Evolutionary conservation across 2,113 vertebrate genomes (phyloP), one percentile per base, ranked within the genome.

Genomic region (Meriones unguiculatus): DNA sequence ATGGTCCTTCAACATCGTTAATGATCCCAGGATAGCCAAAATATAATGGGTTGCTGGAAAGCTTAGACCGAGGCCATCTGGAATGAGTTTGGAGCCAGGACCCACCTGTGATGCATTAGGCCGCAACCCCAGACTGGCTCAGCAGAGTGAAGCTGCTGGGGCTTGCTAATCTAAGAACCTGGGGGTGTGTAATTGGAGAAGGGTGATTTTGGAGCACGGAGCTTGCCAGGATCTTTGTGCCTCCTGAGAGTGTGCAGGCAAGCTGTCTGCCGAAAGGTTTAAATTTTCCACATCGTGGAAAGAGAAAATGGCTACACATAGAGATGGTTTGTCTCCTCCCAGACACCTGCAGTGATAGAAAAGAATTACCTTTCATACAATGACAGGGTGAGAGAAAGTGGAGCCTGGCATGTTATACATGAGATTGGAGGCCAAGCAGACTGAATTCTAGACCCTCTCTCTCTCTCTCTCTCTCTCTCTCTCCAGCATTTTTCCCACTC

Each of bases 31-130:
- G 78, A 97, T 85, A 95, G 96, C 96, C 96, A 96, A 97, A 98
- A 97, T 97, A 92, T 94, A 97, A 96, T 86, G 86, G 81, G 86
- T 95, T 96, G 93, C 96, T 97, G 91, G 91, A 93, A 98, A 96
- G 98, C 98, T 98, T 98, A 98, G 97, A 98, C 98, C 97, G 97
- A 98, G 97, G 98, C 98, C 99, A 99, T 99, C 98, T 99, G 99
- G 99, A 99, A 99, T 91, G 98, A 98, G 98, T 99, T 99, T 99
- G 98, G 98, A 96, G 94, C 97, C 95, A 92, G 97, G 97, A 98
- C 97, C 98, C 99, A 99, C 99, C 99, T 99, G 99, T 96, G 97
- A 99, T 92, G 96, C 98, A 99, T 99, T 99, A 99, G 98, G 93
- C 87, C 98, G 95, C 98, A 96, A 98, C 98, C 98, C 98, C 97